Evolutionary conservation across 2,888 invertebrate species (phyloP), one percentile per base, ranked within the genome.

Genomic region (Reticulitermes lucifugus): DNA sequence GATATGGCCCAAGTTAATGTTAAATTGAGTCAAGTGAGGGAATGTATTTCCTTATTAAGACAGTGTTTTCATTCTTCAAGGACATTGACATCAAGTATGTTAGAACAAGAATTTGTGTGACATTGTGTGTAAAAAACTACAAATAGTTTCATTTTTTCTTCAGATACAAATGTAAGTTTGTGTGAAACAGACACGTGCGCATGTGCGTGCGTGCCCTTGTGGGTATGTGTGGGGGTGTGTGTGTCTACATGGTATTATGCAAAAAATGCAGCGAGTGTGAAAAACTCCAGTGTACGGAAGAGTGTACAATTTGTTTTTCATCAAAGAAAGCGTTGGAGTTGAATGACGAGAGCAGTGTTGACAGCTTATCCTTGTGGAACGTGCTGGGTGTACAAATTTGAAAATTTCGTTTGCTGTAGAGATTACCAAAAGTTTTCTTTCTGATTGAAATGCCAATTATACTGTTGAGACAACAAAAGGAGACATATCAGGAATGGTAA

Each of bases 401-500:
- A 46, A 46, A 51, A 46, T n/a, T 43, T 46, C 81, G 70, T 18
- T 12, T 43, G 41, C 70, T 59, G 22, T 43, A 65, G 9, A n/a
- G 22, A 22, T 43, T 46, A 14, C 46, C 35, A 21, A 29, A 10
- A 71, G 21, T 41, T 35, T 35, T 41, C 35, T 73, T 35, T 41
- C 12, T 29, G 55, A 70, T 41, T 29, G 41, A 73, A 73, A 73
- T 35, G 73, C 73, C 73, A 73, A 18, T 73, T 12, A 73, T 18
- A 35, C 73, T 14, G 10, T 35, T 21, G 14, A 18, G 9, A 71
- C 1, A 79, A 25, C 29, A 60, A 80, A 80, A 79, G 60, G 60
- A 80, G 59, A 80, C 80, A 80, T 80, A 80, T 80, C 80, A 80
- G 41, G 55, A 55, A 80, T 22, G 55, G n/a, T 59, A 80, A 80